Base-by-base conservation (phyloP, 1,140 invertebrate species). In the Aphelenchoides besseyi region DNA sequence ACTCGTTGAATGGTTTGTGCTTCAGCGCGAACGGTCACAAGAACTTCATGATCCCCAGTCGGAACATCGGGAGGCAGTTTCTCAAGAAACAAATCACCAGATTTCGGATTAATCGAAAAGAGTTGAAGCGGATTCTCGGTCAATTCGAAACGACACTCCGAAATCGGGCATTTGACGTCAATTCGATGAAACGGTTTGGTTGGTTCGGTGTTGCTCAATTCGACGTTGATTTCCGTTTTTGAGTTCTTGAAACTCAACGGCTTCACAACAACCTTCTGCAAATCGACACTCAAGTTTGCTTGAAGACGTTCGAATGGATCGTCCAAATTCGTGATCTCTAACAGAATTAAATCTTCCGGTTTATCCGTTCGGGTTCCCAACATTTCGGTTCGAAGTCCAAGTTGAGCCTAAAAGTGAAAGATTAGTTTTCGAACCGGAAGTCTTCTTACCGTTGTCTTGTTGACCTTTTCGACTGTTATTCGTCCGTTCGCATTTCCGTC, bases 321-420 rank as follows among this genome's bases (percentile, higher is more conserved):
- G 69, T 71, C 69, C 23, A 72, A 26, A 37, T 71, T 70, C n/a
- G 69, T 23, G 29, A 36, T 53, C 32, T 71, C 70, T 16, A 71
- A 18, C 3, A 71, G 16, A 3, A 71, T 52, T 3, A n/a, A 28
- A 28, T 69, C 29, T 37, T 36, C 67, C 1, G 63, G 12, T 29
- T 66, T 66, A 2, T 66, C 30, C 69, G n/a, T 18, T 33, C 12
- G 32, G 2, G 68, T 0, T 9, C 18, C 1, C 8, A n/a, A 16
- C 8, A 54, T 57, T 54, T 68, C 53, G 48, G 9, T 66, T 23
- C 16, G 3, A 3, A 69, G 18, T 68, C 32, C 59, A 28, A 69
- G 33, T 66, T 69, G n/a, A 12, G 62, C 68, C 68, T 69, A 55
- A 69, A 69, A 64, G 28, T 33, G 18, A 28, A 23, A 41, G n/a